A percentile compares a stretch with the other conserved stretches of the same genome.
Evolutionary conservation across 2,888 invertebrate species (phyloP).

Genomic region (Nudaria mundana): DNA sequence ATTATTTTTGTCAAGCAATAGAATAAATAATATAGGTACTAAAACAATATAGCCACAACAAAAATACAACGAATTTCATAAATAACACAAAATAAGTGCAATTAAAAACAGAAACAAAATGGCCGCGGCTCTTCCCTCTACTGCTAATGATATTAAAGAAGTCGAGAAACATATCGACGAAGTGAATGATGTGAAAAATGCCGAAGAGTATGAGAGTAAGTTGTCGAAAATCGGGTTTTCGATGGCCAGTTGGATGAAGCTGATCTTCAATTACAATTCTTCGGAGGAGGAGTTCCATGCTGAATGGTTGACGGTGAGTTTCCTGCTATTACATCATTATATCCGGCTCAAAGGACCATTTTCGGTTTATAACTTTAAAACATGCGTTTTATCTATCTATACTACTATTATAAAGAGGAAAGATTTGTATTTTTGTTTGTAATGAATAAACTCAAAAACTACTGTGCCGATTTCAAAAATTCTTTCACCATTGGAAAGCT

Average conservation of each 20-base stretch:
- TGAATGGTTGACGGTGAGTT: constrained; percentile 64
- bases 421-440: too few relatives aligned
- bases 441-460: too few relatives aligned
- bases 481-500: too few relatives aligned
- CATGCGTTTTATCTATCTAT: too few relatives aligned
- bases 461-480: too few relatives aligned
- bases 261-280: constrained; percentile 46
- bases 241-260: constrained; percentile 60
- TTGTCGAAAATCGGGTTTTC: constrained; percentile 50
- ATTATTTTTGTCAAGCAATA: too few relatives aligned
- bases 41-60: neutral
- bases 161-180: constrained; percentile 52
- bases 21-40: neutral
- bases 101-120: constrained; percentile 36
- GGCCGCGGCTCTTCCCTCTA: constrained; percentile 37
- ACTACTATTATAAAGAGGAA: too few relatives aligned
- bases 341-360: too few relatives aligned
- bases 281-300: constrained; percentile 51
- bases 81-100: constrained; percentile 7
- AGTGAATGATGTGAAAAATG: constrained; percentile 42
- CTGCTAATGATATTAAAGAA: constrained; percentile 38
- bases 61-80: neutral
- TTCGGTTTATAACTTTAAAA: too few relatives aligned
- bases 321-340: too few relatives aligned
- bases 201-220: constrained; percentile 54